Evolutionary conservation across 2,113 vertebrate genomes (phyloP).

Genomic region (Mixornis gularis): DNA sequence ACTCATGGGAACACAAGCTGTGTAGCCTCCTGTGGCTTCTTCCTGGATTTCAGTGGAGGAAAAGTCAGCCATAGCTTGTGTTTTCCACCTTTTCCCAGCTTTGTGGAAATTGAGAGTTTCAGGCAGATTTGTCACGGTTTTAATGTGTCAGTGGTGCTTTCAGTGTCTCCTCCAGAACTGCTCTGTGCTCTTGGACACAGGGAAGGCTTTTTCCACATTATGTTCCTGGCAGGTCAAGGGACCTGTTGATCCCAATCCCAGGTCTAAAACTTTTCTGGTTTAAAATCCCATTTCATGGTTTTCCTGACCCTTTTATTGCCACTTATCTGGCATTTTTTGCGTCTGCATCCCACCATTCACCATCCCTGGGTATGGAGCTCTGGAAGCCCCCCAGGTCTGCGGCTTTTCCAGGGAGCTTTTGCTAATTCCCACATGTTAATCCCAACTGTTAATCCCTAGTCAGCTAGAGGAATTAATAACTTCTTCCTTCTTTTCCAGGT

Average conservation of each 20-base stretch:
- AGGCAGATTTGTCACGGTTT: neutral
- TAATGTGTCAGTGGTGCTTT: accelerated
- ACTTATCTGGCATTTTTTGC: accelerated
- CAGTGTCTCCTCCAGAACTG: neutral
- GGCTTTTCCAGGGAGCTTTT: neutral
- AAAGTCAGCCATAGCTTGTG: accelerated
- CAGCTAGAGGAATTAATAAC: neutral
- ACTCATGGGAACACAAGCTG: accelerated
- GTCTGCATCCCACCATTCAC: accelerated
- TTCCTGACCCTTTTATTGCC: neutral
- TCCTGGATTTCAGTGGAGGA: neutral
- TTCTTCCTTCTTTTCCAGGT: constrained; percentile 73
- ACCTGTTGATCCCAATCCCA: too few relatives aligned
- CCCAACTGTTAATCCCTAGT: neutral
- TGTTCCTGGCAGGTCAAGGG: neutral
- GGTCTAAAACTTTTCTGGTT: accelerated
- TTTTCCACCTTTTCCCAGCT: neutral
- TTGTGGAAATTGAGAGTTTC: accelerated
- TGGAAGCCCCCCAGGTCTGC: neutral
- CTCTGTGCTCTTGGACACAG: neutral
- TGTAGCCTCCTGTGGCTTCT: neutral
- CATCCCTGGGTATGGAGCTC: neutral
- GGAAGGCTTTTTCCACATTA: neutral
- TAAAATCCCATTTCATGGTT: accelerated
- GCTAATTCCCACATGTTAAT: neutral